Evolutionary conservation across 2,113 vertebrate genomes (phyloP), one percentile per base, ranked within the genome.

Genomic region (Rhinopomastus cyanomelas): DNA sequence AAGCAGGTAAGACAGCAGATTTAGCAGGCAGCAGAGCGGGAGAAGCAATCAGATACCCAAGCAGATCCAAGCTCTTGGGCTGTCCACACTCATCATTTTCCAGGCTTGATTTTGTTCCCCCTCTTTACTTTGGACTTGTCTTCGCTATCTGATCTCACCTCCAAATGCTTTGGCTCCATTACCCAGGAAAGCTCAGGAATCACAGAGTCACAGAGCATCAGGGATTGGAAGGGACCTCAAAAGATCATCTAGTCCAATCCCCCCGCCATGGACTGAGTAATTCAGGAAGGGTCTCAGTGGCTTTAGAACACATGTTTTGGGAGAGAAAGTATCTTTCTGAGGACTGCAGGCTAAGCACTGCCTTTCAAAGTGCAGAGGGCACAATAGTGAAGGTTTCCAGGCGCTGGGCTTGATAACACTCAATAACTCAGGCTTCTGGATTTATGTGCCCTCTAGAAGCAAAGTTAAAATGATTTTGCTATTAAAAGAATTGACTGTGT

Each of bases 1-100:
- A 90, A 94, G 81, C 88, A 95, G 95, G 91, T 82, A 96, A 91
- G 82, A 77, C 57, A 86, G 60, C 49, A 88, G 69, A 91, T 92
- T 92, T 85, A 84, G 69, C 51, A 52, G 30, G 89, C 81, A 65
- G 73, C 52, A 64, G n/a, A 92, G 53, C 46, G 44, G 57, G 57
- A 89, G 85, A 83, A 94, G 34, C 30, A 86, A 53, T 60, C 72
- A 88, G 82, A 83, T 85, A 85, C 11, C 15, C 92, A 48, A 83
- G 39, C 11, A 74, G 68, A 72, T 57, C 27, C 61, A 89, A 64
- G 81, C 53, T 61, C 59, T 19, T 5, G 8, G 42, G 46, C 49
- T 86, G 67, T 88, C 55, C 51, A 57, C 55, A 13, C 72, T 83
- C 61, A 22, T 44, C 77, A 23, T 27, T 73, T 67, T 36, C 46